Conservation (phyloP, 2,113 vertebrate species). For the Lophochroa leadbeateri region DNA sequence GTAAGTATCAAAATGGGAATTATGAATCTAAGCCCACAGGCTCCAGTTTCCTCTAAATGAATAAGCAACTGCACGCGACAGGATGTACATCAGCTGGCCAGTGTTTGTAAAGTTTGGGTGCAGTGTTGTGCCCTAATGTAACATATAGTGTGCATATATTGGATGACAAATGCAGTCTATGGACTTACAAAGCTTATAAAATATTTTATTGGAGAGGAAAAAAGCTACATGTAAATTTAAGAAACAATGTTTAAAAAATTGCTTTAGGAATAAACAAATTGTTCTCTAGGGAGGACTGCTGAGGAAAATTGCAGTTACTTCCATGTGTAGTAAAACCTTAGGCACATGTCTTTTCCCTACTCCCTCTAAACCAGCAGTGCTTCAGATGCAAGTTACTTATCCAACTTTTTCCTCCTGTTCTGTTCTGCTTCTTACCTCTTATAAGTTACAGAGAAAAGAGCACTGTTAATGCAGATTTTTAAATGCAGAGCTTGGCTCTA, state of each 20-base stretch:
- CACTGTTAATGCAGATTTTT: not conserved
- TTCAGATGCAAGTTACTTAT: not conserved
- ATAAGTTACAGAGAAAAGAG: not conserved
- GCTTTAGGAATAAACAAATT: not conserved
- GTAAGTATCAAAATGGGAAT: slow-evolving; percentile 27
- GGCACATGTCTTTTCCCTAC: not conserved
- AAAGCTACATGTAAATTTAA: not conserved
- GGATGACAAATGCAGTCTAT: not conserved
- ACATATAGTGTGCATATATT: not conserved
- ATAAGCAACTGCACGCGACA: not conserved
- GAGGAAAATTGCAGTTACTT: not conserved
- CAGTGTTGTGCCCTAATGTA: not conserved
- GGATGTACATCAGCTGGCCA: not conserved
- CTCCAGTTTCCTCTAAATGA: slow-evolving; percentile 24
- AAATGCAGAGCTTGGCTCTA: not conserved
- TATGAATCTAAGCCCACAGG: not conserved
- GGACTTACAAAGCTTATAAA: not conserved
- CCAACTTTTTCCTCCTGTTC: not conserved
- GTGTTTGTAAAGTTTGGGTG: not conserved
- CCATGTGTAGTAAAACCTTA: not conserved
- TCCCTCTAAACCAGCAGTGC: not conserved
- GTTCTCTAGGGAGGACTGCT: not conserved
- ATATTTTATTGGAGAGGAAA: not conserved
- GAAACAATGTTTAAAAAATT: not conserved
- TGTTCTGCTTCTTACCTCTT: not conserved